Conservation (phyloP, 2,113 vertebrate genomes). For the Raja brachyura region DNA sequence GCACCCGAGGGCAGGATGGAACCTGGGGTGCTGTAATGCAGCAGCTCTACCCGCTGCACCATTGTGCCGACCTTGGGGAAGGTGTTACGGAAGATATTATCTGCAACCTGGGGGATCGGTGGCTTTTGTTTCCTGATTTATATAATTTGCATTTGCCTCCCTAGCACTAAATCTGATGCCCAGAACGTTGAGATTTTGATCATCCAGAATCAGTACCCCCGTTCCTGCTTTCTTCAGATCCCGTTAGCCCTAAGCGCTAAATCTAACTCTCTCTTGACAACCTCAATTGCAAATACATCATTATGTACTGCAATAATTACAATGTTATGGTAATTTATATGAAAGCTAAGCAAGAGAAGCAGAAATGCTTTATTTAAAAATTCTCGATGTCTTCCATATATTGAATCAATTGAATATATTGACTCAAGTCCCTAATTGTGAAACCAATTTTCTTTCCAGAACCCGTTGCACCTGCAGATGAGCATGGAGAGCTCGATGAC, state of each 20-base stretch:
- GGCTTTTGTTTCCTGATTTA: background rate
- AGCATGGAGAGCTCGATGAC: constrained; percentile 63
- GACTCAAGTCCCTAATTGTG: background rate
- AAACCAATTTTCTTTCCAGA: constrained; percentile 53
- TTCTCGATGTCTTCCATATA: no score
- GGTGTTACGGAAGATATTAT: background rate
- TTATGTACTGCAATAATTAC: no score
- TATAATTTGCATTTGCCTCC: background rate
- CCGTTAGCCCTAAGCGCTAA: no score
- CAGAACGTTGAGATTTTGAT: background rate
- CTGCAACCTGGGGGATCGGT: background rate
- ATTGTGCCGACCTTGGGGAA: background rate
- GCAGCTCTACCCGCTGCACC: no score
- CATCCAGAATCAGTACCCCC: no score
- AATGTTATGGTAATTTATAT: no score
- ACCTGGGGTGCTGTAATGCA: no score
- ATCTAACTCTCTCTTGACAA: no score
- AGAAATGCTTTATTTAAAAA: background rate
- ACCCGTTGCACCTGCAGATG: constrained; percentile 78
- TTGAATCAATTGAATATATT: no score
- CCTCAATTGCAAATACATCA: no score
- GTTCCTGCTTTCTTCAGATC: no score
- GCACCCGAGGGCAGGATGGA: no score
- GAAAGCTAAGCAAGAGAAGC: background rate
- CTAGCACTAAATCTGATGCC: background rate